A percentile compares a stretch with the other conserved stretches of the same genome.
Conservation (phyloP, 2,888 invertebrate genomes). For the Lissonota sp. region DNA sequence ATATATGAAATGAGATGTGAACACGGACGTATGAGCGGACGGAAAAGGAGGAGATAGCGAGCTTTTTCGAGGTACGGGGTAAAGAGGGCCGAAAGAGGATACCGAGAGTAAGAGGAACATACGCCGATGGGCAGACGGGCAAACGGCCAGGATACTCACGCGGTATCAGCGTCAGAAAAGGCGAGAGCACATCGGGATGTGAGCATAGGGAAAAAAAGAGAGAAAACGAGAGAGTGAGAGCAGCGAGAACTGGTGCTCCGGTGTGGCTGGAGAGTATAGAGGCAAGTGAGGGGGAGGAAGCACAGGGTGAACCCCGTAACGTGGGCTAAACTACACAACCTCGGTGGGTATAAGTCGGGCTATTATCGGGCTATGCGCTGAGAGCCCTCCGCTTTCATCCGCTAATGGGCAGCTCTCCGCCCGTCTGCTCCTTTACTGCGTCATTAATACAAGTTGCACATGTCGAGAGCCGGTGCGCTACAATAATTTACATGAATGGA, state of each 20-base stretch:
- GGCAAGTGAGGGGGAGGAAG: conserved; percentile 51
- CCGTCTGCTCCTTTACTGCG: conserved; percentile 83
- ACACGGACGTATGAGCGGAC: conserved; percentile 2
- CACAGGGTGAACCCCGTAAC: conserved; percentile 76
- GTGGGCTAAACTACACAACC: conserved; percentile 82
- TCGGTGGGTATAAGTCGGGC: conserved; percentile 83
- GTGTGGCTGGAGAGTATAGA: conserved; percentile 60
- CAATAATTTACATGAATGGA: conserved; percentile 84
- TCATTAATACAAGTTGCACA: conserved; percentile 84
- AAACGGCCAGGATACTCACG: conserved; percentile 76
- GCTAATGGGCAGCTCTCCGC: conserved; percentile 84
- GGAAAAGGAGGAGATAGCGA: conserved; percentile 20
- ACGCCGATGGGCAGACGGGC: conserved; percentile 74
- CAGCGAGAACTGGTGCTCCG: conserved; percentile 37
- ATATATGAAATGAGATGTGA: conserved; percentile 6
- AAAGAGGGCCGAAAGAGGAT: conserved; percentile 21
- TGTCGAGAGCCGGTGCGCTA: conserved; percentile 83
- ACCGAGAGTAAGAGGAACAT: conserved; percentile 30
- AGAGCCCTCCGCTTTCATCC: conserved; percentile 84
- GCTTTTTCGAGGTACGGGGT: conserved; percentile 15
- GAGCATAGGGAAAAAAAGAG: conserved; percentile 64
- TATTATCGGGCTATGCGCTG: conserved; percentile 83
- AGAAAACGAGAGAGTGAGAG: conserved; percentile 55
- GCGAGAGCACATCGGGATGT: conserved; percentile 61
- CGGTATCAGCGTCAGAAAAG: conserved; percentile 61